Conservation (phyloP, 2,797 vertebrate species). For the Pangasius larnaudii region DNA sequence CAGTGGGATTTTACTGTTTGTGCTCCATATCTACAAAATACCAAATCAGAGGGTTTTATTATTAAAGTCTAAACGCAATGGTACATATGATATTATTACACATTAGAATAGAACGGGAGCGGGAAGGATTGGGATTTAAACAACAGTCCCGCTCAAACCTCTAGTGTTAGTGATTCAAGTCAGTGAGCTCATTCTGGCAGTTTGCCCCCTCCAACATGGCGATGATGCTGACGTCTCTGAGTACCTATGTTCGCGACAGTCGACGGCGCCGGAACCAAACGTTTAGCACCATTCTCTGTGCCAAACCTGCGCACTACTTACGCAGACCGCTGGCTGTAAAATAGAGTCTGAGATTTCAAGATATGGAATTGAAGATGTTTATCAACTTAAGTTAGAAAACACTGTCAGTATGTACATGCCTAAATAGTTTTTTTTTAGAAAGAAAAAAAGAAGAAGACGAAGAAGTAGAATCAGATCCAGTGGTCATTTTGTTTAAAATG, state of each 20-base stretch:
- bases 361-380: neutral
- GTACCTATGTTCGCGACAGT: neutral
- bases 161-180: neutral
- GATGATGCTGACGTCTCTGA: neutral
- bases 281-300: neutral
- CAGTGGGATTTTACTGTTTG: neutral
- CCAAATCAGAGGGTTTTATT: neutral
- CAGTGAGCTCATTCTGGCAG: neutral
- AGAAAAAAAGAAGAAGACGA: neutral
- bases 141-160: neutral
- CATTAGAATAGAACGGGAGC: neutral
- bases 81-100: neutral
- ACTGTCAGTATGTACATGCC: neutral
- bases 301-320: neutral
- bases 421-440: neutral
- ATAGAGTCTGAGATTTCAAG: neutral
- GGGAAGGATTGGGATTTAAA: neutral
- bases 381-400: neutral
- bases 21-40: neutral
- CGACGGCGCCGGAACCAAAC: neutral
- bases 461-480: neutral
- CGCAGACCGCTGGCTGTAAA: neutral
- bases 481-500: neutral
- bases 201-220: slow-evolving; percentile 6
- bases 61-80: neutral